These are phyloP conservation scores for Corythucha ciliata DNA, from an alignment of 2,888 invertebrate species.

Conservation along the genomic window DNA sequence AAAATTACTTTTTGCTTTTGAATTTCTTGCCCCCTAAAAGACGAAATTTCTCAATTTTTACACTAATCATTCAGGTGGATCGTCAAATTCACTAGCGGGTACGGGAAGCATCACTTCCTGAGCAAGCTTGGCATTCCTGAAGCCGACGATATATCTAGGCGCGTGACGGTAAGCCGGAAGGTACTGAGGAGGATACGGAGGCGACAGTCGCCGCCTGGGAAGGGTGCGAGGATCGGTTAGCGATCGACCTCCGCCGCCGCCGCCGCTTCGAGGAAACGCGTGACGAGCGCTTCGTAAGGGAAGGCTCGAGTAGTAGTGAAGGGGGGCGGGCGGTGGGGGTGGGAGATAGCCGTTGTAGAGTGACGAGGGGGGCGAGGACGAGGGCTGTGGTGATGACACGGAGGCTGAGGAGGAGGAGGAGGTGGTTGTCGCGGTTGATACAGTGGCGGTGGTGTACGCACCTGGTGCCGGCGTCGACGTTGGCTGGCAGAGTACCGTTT, in stretches of 20 bases:
- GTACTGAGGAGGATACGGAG: too few species aligned
- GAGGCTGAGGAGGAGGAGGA: background rate
- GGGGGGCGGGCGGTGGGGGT: too few species aligned
- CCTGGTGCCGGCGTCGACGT: constrained; percentile 7
- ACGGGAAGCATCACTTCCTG: constrained; percentile 19
- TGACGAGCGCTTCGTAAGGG: constrained; percentile 23
- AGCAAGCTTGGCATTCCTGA: background rate
- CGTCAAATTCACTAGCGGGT: constrained; percentile 24
- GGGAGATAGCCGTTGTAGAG: constrained; percentile 6
- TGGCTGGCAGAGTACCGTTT: constrained; percentile 28
- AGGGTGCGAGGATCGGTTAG: constrained; percentile 19
- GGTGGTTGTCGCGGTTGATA: background rate
- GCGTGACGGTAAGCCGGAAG: too few species aligned
- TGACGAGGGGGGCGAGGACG: constrained; percentile 17
- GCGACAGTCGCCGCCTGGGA: constrained; percentile 1
- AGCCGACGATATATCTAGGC: background rate
- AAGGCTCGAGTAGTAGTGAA: constrained; percentile 27
- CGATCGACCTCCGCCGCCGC: constrained; percentile 14
- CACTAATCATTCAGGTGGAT: constrained; percentile 30
- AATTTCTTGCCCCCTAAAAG: too few species aligned
- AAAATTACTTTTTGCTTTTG: too few species aligned
- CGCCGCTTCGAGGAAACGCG: too few species aligned
- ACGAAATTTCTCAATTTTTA: too few species aligned
- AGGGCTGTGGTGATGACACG: constrained; percentile 15
- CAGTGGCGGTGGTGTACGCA: background rate